Base-by-base conservation (phyloP, 1,140 invertebrate genomes). In the Mercenaria mercenaria region DNA sequence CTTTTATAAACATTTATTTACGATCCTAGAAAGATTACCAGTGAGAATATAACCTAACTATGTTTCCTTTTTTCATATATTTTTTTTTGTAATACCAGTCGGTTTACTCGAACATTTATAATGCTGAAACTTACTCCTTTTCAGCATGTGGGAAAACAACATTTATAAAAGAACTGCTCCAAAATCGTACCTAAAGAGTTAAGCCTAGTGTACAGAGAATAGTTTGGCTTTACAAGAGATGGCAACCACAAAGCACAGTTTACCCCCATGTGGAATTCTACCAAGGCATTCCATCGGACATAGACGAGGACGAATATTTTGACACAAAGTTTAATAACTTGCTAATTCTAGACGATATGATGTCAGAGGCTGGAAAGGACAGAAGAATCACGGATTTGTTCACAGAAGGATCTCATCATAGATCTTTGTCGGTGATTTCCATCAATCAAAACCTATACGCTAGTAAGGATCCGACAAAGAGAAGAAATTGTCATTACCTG, bases 361-460 rank as follows among this genome's bases (percentile, higher is more conserved):
- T 64, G 15, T 43, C 86, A 13, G 43, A 69, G 77, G 64, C 81
- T n/a, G 47, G 52, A 41, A 90, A 90, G 64, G 88, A 90, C 79
- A 18, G 20, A 29, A n/a, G 52, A 64, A 32, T 90, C 0, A 90
- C 61, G 18, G 64, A 29, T 10, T 61, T 84, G 20, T 76, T 90
- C 50, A 77, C 80, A 20, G 72, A 80, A 76, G 79, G 72, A 2
- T 64, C 29, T 34, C 81, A 90, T 79, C 88, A 84, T 47, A 76
- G 81, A 77, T 77, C 72, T 50, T 32, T 84, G 43, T 90, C 88
- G 15, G 69, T 90, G 0, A 82, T 90, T n/a, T 67, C 61, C 10
- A 23, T 84, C 34, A 90, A 90, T 32, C 88, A 83, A 67, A 83
- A 90, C 43, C 39, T 90, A 52, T 90, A 77, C 37, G 76, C 61